Base-by-base conservation (phyloP, 1,140 invertebrate species). In the Wasmannia auropunctata region DNA sequence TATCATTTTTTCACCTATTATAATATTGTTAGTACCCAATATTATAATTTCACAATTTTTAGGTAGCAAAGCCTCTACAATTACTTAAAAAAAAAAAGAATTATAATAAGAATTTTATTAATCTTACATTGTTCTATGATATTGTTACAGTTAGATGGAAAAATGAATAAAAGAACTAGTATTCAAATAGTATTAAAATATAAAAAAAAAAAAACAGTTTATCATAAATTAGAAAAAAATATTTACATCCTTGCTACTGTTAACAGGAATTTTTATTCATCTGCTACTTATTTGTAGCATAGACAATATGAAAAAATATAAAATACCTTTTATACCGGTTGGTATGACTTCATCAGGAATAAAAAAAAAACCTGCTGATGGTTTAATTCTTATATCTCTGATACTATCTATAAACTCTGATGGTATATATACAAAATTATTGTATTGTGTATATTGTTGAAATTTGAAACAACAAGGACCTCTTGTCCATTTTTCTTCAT, bases 311-410 rank as follows among this genome's bases (percentile, higher is more conserved):
- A 16, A 3, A 22, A 56, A 43, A 10, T 40, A 22, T 40, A 40
- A 58, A 40, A 31, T 86, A 87, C 77, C 40, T 81, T 31, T 4
- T 34, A 28, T 28, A 46, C 2, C 6, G n/a, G 0, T 10, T 60
- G 6, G 11, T 16, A 7, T 22, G 1, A n/a, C n/a, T n/a, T 7
- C 0, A 10, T 2, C 0, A 70, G 49, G 8, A 46, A 75, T 58
- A 74, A 93, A 91, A 40, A 91, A 65, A 16, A 94, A 58, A 74
- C 86, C 91, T 51, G 92, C 3, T 28, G 60, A 86, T n/a, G 94
- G 93, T 87, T 91, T 92, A 16, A 93, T 88, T 28, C 51, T 86
- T 65, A 94, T 83, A 54, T 92, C 19, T n/a, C 88, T 56, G 28
- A 86, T 49, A 58, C 3, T 0, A 92, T 43, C 49, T 87, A 10